These are phyloP conservation scores for Gadopsis bispinosus DNA, from an alignment of 2,797 vertebrate genomes.

Conservation along the genomic window DNA sequence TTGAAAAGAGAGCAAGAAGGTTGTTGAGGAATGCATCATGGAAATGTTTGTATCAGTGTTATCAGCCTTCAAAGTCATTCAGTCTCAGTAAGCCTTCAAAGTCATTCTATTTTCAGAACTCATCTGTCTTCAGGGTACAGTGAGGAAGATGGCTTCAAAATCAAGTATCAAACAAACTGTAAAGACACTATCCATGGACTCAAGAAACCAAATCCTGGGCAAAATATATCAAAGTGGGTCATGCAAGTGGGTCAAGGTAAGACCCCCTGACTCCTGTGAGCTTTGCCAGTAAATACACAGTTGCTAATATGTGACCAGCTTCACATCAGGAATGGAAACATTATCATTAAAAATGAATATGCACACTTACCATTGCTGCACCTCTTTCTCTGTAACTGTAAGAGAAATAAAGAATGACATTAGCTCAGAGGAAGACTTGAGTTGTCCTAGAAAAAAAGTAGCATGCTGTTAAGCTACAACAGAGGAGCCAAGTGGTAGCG, in stretches of 20 bases:
- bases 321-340: constrained; percentile 31
- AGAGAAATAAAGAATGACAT: constrained; percentile 69
- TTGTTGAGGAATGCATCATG: constrained; percentile 64
- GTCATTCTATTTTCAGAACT: constrained; percentile 77
- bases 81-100: constrained; percentile 64
- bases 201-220: constrained; percentile 13
- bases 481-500: constrained; percentile 31
- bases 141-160: constrained; percentile 56
- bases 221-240: constrained; percentile 28
- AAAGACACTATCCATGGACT: constrained; percentile 26
- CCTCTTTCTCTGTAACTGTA: constrained; percentile 85
- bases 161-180: constrained; percentile 49
- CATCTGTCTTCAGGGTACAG: constrained; percentile 62
- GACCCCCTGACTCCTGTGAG: neutral
- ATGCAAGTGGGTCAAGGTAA: constrained; percentile 13
- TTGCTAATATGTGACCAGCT: constrained; percentile 10
- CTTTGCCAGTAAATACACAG: constrained; percentile 5
- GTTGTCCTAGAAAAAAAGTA: constrained; percentile 58
- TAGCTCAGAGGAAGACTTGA: constrained; percentile 52
- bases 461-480: constrained; percentile 22
- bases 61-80: constrained; percentile 71
- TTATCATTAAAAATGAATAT: constrained; percentile 49
- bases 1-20: constrained; percentile 57
- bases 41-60: constrained; percentile 68
- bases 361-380: constrained; percentile 84